Percentiles rank a stretch among this genome's conserved stretches.
Conservation (phyloP, 1,140 invertebrate genomes). For the Lucilia sericata region DNA sequence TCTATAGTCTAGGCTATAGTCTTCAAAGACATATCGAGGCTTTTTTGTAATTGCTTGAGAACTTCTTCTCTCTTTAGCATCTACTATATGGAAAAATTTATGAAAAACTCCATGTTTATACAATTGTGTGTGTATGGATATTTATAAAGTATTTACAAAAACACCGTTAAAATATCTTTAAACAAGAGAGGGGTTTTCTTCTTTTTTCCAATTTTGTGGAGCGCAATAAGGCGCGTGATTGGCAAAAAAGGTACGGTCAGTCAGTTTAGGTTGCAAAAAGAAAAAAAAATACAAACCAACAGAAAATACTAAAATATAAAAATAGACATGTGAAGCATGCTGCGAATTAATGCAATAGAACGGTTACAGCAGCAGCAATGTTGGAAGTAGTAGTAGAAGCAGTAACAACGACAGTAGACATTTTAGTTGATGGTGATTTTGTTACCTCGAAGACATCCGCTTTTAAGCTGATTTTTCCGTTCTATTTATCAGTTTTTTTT, state of each 20-base stretch:
- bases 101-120: neutral
- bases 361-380: neutral
- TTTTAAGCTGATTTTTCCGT: slow-evolving; percentile 46
- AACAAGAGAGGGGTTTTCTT: slow-evolving; percentile 2
- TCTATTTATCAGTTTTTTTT: slow-evolving; percentile 45
- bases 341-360: slow-evolving; percentile 28
- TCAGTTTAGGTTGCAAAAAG: neutral
- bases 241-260: slow-evolving; percentile 22
- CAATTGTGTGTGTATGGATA: neutral
- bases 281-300: neutral
- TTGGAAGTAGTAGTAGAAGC: neutral
- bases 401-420: slow-evolving; percentile 37
- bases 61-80: neutral
- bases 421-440: slow-evolving; percentile 50
- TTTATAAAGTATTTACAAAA: neutral
- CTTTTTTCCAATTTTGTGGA: neutral
- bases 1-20: too few relatives aligned
- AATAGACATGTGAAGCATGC: slow-evolving; percentile 7
- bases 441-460: slow-evolving; percentile 57
- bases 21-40: too few relatives aligned
- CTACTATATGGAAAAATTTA: neutral
- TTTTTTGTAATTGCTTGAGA: neutral
- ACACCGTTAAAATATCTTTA: slow-evolving; percentile 23
- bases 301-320: neutral
- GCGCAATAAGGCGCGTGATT: slow-evolving; percentile 2